Percentiles rank a stretch among this genome's conserved stretches.
phyloP scores from a whole-genome alignment of 30 jellyfish, hydroid and myxozoan species.

The Aurelia sp. region DNA sequence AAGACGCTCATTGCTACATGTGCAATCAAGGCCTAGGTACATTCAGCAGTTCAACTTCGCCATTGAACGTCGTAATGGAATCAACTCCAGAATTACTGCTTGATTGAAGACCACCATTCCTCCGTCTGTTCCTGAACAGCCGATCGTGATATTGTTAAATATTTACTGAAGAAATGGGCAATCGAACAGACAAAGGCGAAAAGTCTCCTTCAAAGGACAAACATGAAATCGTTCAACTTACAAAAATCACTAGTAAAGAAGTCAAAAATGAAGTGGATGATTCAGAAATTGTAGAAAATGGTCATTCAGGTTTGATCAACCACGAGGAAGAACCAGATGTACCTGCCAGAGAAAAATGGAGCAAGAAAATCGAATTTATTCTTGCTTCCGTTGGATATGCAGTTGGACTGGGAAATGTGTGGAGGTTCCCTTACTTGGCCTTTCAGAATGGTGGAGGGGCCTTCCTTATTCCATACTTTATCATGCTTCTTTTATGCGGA shows the following conservation, averaged over 20 bases:
- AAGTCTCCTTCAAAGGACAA: background rate
- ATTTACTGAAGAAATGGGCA: slow-evolving; percentile 17
- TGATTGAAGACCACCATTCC: no score
- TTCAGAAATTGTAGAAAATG: slow-evolving; percentile 39
- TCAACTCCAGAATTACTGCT: background rate
- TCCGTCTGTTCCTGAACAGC: no score
- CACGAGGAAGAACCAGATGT: slow-evolving; percentile 4
- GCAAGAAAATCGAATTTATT: slow-evolving; percentile 83
- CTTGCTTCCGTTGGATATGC: slow-evolving; percentile 96
- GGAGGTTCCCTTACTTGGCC: slow-evolving; percentile 96
- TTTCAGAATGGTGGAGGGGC: slow-evolving; percentile 99
- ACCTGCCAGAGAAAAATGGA: slow-evolving; percentile 93
- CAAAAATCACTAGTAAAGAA: slow-evolving; percentile 20
- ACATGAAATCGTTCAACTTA: slow-evolving; percentile 20
- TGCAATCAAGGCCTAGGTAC: background rate
- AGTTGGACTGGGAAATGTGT: slow-evolving; percentile 94
- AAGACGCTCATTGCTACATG: slow-evolving; percentile 22
- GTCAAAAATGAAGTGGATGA: slow-evolving; percentile 24
- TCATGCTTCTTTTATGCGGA: slow-evolving; percentile 91
- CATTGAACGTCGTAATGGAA: slow-evolving; percentile 24
- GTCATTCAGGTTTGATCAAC: slow-evolving; percentile 35
- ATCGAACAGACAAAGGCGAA: slow-evolving; percentile 20
- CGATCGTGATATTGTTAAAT: no score
- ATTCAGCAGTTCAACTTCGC: slow-evolving; percentile 15
- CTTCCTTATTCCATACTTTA: slow-evolving; percentile 88